Evolutionary conservation across 2,113 vertebrate genomes (phyloP), one percentile per base, ranked within the genome.

Genomic region (Corythoichthys intestinalis): DNA sequence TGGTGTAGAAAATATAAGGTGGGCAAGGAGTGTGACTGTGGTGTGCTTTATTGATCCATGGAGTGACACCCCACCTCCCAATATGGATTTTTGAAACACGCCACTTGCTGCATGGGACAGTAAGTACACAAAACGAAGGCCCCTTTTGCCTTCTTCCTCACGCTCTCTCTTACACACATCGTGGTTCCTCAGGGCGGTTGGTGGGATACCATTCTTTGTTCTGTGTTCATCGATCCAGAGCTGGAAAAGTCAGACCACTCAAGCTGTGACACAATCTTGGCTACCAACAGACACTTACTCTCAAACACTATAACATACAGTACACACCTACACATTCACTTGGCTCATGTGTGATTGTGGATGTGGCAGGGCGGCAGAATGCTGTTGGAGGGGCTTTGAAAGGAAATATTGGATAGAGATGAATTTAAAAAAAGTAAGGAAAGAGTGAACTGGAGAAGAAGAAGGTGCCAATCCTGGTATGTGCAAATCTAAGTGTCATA

Each of bases 181-280:
- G n/a, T 52, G 49, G 67, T 61, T 74, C 72, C 75, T 72, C 8
- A 58, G 83, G 83, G 79, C 75, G 82, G 72, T 59, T 65, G 75
- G 74, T 46, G 44, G 77, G 76, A 84, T 81, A 79, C 84, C 63
- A 65, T 86, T 83, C 82, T 86, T 85, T 75, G 79, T 88, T 63
- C 44, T 63, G 61, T 63, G 82, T 84, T 83, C 82, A 90, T 90
- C 85, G 86, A 90, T 90, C 88, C 85, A 87, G 47, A 80, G 75
- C 82, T 73, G 82, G 81, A 88, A 89, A 90, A 88, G 88, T 88
- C 88, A 83, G 79, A 85, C 82, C 83, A 79, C 79, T 88, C 86
- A 85, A 83, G 84, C 86, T 83, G 77, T 85, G 88, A 89, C 81
- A 83, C 79, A 79, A 78, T 82, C 86, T 86, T 88, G 83, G 85